Percentiles rank a stretch among this genome's conserved stretches.
Conservation (phyloP, 2,113 vertebrate species). For the Psilopogon haemacephalus region DNA sequence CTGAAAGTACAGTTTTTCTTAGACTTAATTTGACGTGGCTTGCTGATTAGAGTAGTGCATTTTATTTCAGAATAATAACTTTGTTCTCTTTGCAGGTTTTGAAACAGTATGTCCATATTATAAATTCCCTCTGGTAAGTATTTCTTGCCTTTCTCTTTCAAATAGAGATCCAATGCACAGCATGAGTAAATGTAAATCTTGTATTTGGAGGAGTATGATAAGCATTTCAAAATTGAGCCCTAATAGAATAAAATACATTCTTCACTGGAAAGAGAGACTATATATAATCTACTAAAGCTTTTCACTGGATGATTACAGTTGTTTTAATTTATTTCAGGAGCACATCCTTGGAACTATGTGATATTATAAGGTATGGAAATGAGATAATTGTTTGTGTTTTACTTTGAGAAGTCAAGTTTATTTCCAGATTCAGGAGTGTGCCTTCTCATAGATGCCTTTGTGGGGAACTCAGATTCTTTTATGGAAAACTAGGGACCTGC, state of each 20-base stretch:
- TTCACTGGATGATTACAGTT: background rate
- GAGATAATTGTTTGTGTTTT: background rate
- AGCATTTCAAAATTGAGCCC: slow-evolving; percentile 14
- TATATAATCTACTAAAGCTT: slow-evolving; percentile 18
- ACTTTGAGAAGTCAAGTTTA: background rate
- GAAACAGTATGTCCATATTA: background rate
- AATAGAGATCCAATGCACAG: slow-evolving; percentile 19
- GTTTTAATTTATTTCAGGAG: background rate
- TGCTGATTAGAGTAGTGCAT: background rate
- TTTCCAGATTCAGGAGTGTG: background rate
- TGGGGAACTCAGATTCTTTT: background rate
- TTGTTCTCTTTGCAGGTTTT: slow-evolving; percentile 16
- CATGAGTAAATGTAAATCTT: background rate
- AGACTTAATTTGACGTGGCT: background rate
- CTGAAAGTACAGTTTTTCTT: background rate
- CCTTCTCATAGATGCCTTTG: background rate
- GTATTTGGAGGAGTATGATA: slow-evolving; percentile 12
- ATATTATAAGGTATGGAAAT: background rate
- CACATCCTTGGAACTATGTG: background rate
- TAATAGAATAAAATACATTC: slow-evolving; percentile 16
- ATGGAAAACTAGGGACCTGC: background rate
- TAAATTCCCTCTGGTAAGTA: slow-evolving; percentile 1
- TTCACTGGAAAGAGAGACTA: background rate
- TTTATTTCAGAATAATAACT: background rate
- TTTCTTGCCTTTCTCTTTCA: slow-evolving; percentile 30